Percentiles rank a stretch among this genome's conserved stretches.
These are phyloP conservation scores for Plecotus auritus DNA, from an alignment of 2,113 vertebrate species.

Conservation along the genomic window DNA sequence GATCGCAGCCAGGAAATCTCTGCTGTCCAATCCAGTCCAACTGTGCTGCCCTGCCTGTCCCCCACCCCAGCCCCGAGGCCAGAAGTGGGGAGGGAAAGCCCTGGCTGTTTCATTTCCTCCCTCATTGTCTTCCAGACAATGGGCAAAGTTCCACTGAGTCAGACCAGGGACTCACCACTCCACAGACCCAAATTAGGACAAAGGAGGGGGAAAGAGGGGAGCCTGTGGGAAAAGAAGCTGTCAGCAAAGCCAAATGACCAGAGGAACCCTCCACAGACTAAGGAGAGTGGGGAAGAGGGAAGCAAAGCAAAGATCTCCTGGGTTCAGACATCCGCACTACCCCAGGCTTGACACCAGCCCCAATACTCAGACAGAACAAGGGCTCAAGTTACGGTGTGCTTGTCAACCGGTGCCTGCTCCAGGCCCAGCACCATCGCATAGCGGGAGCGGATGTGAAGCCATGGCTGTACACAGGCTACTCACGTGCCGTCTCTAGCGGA, in stretches of 20 bases:
- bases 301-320: not conserved
- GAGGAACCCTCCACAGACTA: not conserved
- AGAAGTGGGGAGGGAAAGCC: constrained; percentile 37
- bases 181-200: constrained; percentile 52
- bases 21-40: constrained; percentile 46
- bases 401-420: not conserved
- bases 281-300: not conserved
- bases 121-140: constrained; percentile 69
- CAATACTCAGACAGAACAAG: not conserved
- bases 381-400: not conserved
- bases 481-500: not conserved
- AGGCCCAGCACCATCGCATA: not conserved
- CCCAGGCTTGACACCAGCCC: not conserved
- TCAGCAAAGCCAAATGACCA: not conserved
- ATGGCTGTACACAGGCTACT: not conserved
- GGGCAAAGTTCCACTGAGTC: constrained; percentile 70
- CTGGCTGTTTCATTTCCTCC: constrained; percentile 61
- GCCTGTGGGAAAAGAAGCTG: constrained; percentile 1
- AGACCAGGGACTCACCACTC: constrained; percentile 33
- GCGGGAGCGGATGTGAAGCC: not conserved
- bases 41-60: not conserved
- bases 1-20: constrained; percentile 39
- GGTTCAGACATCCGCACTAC: not conserved
- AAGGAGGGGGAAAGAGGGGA: not conserved
- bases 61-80: constrained; percentile 15